These are phyloP conservation scores for Benitochromis conjunctus DNA, from an alignment of 2,113 vertebrate genomes.

Conservation along the genomic window DNA sequence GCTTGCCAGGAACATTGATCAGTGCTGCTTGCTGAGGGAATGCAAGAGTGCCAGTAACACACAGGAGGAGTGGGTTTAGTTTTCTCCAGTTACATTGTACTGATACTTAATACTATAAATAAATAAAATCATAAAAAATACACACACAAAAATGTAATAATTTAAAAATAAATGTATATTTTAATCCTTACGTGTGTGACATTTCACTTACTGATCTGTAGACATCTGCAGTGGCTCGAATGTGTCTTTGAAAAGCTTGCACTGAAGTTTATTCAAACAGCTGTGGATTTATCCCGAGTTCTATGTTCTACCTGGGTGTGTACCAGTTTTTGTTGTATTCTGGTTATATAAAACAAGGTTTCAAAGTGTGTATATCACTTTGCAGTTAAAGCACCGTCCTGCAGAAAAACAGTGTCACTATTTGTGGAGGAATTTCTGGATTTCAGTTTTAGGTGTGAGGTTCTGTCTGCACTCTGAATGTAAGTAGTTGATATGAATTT, in stretches of 20 bases:
- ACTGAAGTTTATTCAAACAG: background rate
- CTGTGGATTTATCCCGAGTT: background rate
- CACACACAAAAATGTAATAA: background rate
- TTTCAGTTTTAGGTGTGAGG: background rate
- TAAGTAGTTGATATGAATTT: background rate
- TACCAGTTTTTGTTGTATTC: background rate
- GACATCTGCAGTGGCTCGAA: background rate
- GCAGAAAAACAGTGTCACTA: too few species aligned
- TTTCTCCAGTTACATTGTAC: background rate
- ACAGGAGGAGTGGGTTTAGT: background rate
- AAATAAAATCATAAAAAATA: background rate
- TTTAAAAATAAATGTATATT: background rate
- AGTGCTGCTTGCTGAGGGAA: background rate
- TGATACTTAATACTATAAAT: background rate
- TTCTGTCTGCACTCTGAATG: background rate
- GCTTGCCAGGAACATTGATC: constrained; percentile 24
- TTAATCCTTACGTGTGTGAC: background rate
- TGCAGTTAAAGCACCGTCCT: too few species aligned
- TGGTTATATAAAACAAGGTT: background rate
- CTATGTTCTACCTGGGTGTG: accelerated
- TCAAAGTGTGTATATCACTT: background rate
- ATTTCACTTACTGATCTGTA: background rate
- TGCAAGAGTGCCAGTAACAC: background rate
- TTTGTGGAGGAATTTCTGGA: background rate
- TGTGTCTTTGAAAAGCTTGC: background rate